Base-by-base conservation (phyloP, 1,140 invertebrate species). In the Bombus terrestris region DNA sequence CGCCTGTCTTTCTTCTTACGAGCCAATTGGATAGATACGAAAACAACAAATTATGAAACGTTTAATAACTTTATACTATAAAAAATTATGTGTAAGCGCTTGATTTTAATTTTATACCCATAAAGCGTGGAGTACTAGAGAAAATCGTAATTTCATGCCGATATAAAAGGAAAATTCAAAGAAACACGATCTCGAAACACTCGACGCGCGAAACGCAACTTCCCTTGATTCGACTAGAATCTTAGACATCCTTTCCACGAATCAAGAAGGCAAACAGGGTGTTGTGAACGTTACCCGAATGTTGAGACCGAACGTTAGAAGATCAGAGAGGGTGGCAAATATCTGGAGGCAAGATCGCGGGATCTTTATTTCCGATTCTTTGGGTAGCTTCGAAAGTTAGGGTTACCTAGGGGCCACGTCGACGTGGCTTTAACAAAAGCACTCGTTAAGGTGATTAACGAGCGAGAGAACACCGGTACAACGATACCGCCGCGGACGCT, bases 401-500 rank as follows among this genome's bases (percentile, higher is more conserved):
- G n/a, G 35, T 41, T 59, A 41, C 25, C 37, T 5, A 15, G 37
- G 13, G 37, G 32, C 25, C 22, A 43, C 1, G 35, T 47, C 73
- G 80, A 87, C 28, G 86, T 83, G 88, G 91, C 90, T 90, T 93
- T 94, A 94, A 95, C 93, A 93, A 95, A 95, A 94, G 93, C 94
- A 93, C 92, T 95, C 93, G 93, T 94, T 94, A 93, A 93, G 92
- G 93, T 95, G 94, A 95, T 95, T 95, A 95, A 95, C 92, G 93
- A 88, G 89, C 76, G 89, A 87, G 90, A 91, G 91, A 93, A 90
- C 92, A 90, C 87, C 75, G 78, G 68, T 79, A 76, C 84, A 79
- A 91, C 89, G 93, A 92, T 92, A 92, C 90, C 89, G 85, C 89
- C 88, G 87, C 76, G 89, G 85, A 89, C 91, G 92, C 92, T 92